Evolutionary conservation across 2,113 vertebrate species (phyloP).

Genomic region (Aphyosemion australe): DNA sequence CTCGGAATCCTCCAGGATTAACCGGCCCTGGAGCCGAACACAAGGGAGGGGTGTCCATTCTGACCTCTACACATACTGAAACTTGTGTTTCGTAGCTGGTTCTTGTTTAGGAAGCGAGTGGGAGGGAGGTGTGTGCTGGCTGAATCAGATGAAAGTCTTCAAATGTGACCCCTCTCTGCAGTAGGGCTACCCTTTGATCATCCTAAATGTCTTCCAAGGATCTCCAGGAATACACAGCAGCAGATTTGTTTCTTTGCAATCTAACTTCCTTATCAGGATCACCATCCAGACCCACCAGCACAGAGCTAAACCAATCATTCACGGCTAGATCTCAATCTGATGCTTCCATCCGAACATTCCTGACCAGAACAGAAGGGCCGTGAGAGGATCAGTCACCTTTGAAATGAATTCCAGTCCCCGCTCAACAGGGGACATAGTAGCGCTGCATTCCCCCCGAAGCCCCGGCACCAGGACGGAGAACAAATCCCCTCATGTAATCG

Average conservation of each 20-base stretch:
- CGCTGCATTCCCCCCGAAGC: constrained; percentile 42
- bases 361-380: constrained; percentile 41
- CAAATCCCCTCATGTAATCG: constrained; percentile 43
- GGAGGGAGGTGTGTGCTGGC: constrained; percentile 14
- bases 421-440: constrained; percentile 52
- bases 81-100: constrained; percentile 4
- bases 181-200: constrained; percentile 64
- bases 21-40: constrained; percentile 51
- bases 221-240: constrained; percentile 31
- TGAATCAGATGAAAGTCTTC: constrained; percentile 59
- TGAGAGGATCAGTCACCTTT: constrained; percentile 56
- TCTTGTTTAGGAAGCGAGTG: constrained; percentile 6
- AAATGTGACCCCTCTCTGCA: constrained; percentile 50
- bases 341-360: constrained; percentile 24
- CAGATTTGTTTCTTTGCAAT: constrained; percentile 25
- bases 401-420: constrained; percentile 59
- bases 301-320: constrained; percentile 15
- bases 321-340: constrained; percentile 33
- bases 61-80: constrained; percentile 49
- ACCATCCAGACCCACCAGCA: not conserved
- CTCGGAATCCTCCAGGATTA: constrained; percentile 35
- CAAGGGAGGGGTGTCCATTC: constrained; percentile 22
- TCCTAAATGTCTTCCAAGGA: constrained; percentile 24
- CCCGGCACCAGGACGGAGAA: constrained; percentile 45
- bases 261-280: constrained; percentile 14